Percentiles rank a stretch among this genome's conserved stretches.
Evolutionary conservation across 1,140 invertebrate genomes (phyloP).

Genomic region (Brachionus koreanus): DNA sequence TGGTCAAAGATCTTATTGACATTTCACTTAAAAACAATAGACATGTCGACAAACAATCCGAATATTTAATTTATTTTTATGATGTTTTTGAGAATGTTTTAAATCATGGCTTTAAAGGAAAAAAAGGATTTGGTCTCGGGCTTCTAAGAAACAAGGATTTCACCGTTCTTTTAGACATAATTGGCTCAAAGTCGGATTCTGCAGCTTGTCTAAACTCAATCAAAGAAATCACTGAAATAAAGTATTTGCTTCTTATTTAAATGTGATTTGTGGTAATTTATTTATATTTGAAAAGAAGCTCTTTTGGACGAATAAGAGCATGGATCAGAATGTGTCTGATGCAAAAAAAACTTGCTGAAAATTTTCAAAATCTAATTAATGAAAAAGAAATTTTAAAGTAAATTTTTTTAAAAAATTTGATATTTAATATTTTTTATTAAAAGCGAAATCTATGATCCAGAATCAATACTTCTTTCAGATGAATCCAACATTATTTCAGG

Average conservation of each 20-base stretch:
- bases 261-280: not conserved
- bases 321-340: constrained; percentile 90
- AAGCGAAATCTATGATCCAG: constrained; percentile 86
- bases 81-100: constrained; percentile 93
- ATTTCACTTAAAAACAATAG: constrained; percentile 71
- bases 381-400: constrained; percentile 77
- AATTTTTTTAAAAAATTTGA: not conserved
- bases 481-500: constrained; percentile 90
- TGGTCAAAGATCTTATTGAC: constrained; percentile 93
- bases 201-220: not conserved
- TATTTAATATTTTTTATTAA: not conserved
- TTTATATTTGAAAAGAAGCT: constrained; percentile 64
- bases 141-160: constrained; percentile 33
- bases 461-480: constrained; percentile 89
- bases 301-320: constrained; percentile 82
- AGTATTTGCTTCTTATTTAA: constrained; percentile 5
- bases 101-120: constrained; percentile 76
- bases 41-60: constrained; percentile 85
- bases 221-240: constrained; percentile 29
- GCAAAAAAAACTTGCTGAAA: constrained; percentile 94
- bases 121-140: constrained; percentile 25
- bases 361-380: constrained; percentile 85
- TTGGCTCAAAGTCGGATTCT: constrained; percentile 12
- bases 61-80: constrained; percentile 89
- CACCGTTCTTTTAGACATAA: constrained; percentile 2